Evolutionary conservation across 2,797 vertebrate species (phyloP).

Genomic region (Ptychobarbus kaznakovi): DNA sequence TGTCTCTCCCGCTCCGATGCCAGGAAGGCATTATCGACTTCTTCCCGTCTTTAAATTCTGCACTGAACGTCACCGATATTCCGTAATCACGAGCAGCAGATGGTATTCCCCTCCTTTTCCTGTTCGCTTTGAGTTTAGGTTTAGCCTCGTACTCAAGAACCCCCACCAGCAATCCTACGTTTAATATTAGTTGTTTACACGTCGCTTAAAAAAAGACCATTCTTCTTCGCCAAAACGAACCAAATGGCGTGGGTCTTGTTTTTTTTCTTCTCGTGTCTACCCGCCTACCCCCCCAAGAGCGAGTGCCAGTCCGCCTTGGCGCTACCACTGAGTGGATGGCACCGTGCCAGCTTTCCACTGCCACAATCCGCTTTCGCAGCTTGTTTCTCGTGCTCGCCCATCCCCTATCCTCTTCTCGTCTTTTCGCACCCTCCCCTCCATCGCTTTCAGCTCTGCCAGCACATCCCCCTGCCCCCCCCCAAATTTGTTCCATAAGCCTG

Average conservation of each 20-base stretch:
- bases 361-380: slow-evolving; percentile 97
- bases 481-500: slow-evolving; percentile 88
- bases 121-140: slow-evolving; percentile 48
- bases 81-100: slow-evolving; percentile 55
- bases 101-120: slow-evolving; percentile 62
- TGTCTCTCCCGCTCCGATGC: slow-evolving; percentile 47
- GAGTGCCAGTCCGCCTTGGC: slow-evolving; percentile 88
- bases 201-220: slow-evolving; percentile 46
- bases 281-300: slow-evolving; percentile 76
- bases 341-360: slow-evolving; percentile 94
- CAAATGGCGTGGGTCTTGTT: slow-evolving; percentile 72
- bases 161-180: slow-evolving; percentile 51
- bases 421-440: slow-evolving; percentile 82
- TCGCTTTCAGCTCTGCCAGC: slow-evolving; percentile 77
- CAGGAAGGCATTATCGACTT: slow-evolving; percentile 50
- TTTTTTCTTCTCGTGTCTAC: slow-evolving; percentile 85
- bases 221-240: slow-evolving; percentile 65
- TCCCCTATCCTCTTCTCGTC: slow-evolving; percentile 82
- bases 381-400: slow-evolving; percentile 90
- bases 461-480: slow-evolving; percentile 75
- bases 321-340: slow-evolving; percentile 99
- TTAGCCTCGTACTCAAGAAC: slow-evolving; percentile 49
- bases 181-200: slow-evolving; percentile 42
- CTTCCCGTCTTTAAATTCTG: slow-evolving; percentile 41
- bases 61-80: slow-evolving; percentile 50